Evolutionary conservation across 2,113 vertebrate genomes (phyloP).

Genomic region (Chloroceryle aenea): DNA sequence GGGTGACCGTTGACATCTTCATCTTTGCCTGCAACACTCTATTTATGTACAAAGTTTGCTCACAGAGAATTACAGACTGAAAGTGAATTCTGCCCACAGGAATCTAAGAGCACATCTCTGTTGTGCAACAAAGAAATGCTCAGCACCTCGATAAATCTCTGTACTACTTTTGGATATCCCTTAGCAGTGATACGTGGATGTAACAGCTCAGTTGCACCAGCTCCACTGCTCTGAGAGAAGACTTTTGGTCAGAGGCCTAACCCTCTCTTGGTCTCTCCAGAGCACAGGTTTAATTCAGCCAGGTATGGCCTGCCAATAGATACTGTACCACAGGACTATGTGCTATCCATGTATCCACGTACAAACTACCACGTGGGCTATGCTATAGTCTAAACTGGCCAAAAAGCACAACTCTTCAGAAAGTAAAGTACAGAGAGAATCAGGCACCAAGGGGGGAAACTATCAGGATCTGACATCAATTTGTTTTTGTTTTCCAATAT

Average conservation of each 20-base stretch:
- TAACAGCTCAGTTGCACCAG: background rate
- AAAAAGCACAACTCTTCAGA: background rate
- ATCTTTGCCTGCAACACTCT: background rate
- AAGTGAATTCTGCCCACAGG: background rate
- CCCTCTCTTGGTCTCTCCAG: background rate
- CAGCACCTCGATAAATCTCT: background rate
- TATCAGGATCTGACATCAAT: background rate
- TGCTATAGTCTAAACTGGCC: background rate
- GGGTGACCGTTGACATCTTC: background rate
- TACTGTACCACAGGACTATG: background rate
- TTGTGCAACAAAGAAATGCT: background rate
- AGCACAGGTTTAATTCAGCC: background rate
- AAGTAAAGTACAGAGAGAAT: background rate
- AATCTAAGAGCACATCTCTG: background rate
- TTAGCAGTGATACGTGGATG: background rate
- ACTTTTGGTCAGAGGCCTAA: background rate
- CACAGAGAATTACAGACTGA: background rate
- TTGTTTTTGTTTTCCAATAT: background rate
- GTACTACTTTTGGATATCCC: background rate
- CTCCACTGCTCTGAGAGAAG: background rate
- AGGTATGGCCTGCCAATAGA: background rate
- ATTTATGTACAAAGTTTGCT: background rate
- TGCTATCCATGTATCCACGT: background rate
- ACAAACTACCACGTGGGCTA: background rate
- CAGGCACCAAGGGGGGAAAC: background rate